A percentile compares a stretch with the other conserved stretches of the same genome.
These are phyloP conservation scores for Tiliacea aurago DNA, from an alignment of 2,888 invertebrate genomes.

Conservation along the genomic window DNA sequence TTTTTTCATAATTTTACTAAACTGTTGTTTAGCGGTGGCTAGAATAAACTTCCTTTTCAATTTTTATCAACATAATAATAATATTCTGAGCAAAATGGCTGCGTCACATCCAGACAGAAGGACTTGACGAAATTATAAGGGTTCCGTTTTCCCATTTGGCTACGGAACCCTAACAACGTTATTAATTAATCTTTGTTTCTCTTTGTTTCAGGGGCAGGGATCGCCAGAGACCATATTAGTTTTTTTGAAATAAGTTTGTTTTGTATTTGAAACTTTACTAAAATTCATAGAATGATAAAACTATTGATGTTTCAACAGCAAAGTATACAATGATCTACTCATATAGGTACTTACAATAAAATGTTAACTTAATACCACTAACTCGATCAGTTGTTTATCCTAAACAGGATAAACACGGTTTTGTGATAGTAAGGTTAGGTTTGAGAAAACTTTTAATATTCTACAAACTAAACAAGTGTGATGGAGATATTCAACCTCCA, in stretches of 20 bases:
- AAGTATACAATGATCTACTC: slow-evolving; percentile 13
- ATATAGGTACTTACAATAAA: background rate
- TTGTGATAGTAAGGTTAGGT: slow-evolving; percentile 1
- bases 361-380: background rate
- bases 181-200: slow-evolving; percentile 64
- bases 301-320: slow-evolving; percentile 13
- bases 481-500: slow-evolving; percentile 19
- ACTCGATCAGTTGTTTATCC: background rate
- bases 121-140: background rate
- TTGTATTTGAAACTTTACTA: slow-evolving; percentile 66
- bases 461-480: slow-evolving; percentile 1
- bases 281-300: slow-evolving; percentile 39
- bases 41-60: too few species aligned
- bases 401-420: background rate
- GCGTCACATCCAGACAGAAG: background rate
- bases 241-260: slow-evolving; percentile 51
- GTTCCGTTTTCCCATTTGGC: background rate
- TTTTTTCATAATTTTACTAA: too few species aligned
- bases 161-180: background rate
- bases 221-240: slow-evolving; percentile 78
- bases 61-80: background rate
- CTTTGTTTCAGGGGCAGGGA: slow-evolving; percentile 85
- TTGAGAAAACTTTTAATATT: slow-evolving; percentile 26
- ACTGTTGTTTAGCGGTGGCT: too few species aligned
- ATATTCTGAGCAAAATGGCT: background rate